Percentiles rank a stretch among this genome's conserved stretches.
phyloP scores from a whole-genome alignment of 2,888 invertebrate genomes.

The Pomacea canaliculata region DNA sequence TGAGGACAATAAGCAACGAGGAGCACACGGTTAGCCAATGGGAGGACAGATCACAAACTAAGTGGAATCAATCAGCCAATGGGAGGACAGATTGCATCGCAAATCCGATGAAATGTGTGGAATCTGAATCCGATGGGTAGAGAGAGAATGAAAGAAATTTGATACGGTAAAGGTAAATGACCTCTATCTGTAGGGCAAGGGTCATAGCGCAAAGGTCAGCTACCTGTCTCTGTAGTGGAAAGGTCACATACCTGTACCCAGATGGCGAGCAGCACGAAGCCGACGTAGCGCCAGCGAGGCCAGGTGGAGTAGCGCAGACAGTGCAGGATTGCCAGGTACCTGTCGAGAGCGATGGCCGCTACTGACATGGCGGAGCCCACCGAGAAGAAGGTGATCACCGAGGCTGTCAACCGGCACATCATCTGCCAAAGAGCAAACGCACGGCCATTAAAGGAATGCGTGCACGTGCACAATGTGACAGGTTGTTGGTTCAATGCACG shows the following conservation, averaged over 20 bases:
- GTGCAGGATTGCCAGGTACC: constrained; percentile 43
- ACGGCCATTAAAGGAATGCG: not conserved
- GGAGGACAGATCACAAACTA: too few relatives aligned
- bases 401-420: constrained; percentile 30
- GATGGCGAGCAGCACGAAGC: constrained; percentile 22
- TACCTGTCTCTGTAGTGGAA: not conserved
- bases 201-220: not conserved
- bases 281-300: constrained; percentile 33
- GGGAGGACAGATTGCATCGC: too few relatives aligned
- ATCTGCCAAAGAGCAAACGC: constrained; percentile 31
- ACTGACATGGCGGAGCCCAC: constrained; percentile 35
- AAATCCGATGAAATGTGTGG: too few relatives aligned
- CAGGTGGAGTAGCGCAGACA: constrained; percentile 42
- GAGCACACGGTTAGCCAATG: too few relatives aligned
- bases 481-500: too few relatives aligned
- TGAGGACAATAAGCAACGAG: not conserved
- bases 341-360: constrained; percentile 40
- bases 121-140: too few relatives aligned
- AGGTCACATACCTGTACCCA: constrained; percentile 30
- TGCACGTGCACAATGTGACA: too few relatives aligned
- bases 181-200: too few relatives aligned
- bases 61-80: too few relatives aligned
- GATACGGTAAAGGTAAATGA: too few relatives aligned
- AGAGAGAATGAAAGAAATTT: too few relatives aligned
- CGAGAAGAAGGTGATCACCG: constrained; percentile 30